Evolutionary conservation across 2,113 vertebrate genomes (phyloP), one percentile per base, ranked within the genome.

Genomic region (Dasyurus viverrinus): DNA sequence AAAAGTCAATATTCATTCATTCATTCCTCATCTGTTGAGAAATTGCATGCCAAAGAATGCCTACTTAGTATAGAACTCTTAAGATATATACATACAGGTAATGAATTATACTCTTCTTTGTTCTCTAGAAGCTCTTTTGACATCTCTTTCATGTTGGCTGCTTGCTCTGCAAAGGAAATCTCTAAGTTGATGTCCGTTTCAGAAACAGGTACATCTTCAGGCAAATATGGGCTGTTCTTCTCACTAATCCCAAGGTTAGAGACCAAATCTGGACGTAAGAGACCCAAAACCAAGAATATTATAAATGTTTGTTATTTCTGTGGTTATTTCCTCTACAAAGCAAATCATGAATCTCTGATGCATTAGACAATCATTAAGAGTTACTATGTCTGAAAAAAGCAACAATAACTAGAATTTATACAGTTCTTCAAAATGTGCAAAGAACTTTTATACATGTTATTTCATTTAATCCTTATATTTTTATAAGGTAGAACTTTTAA

Each of bases 91-190:
- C 99, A 91, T 98, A 99, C 99, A 0, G 99, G 99, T 91, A 99
- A 98, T 36, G 98, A 89, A 97, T 99, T 96, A 89, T 99, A 99
- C 0, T 99, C 98, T 3, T 98, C 96, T 97, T 97, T 98, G 90
- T n/a, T 96, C 97, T 90, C 98, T 90, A 94, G 98, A 53, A 46
- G 94, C 91, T 97, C 98, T 97, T 95, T 98, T 95, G 98, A 95
- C 94, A 91, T 98, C 12, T 99, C 99, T 98, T 98, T 99, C 97
- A 99, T 98, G 97, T 97, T 98, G 97, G 99, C 98, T 2, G 99
- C 99, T 98, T 99, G 99, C 94, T 99, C 99, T 7, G 99, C 98
- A 98, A 99, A 99, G 0, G 99, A 98, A 96, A 99, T 99, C 93
- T 99, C 99, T 92, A 99, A 97, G 96, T 99, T 99, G 95, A 99